Percentiles rank a stretch among this genome's conserved stretches.
These are phyloP conservation scores for Hybognathus amarus DNA, from an alignment of 2,797 vertebrate species.

Conservation along the genomic window DNA sequence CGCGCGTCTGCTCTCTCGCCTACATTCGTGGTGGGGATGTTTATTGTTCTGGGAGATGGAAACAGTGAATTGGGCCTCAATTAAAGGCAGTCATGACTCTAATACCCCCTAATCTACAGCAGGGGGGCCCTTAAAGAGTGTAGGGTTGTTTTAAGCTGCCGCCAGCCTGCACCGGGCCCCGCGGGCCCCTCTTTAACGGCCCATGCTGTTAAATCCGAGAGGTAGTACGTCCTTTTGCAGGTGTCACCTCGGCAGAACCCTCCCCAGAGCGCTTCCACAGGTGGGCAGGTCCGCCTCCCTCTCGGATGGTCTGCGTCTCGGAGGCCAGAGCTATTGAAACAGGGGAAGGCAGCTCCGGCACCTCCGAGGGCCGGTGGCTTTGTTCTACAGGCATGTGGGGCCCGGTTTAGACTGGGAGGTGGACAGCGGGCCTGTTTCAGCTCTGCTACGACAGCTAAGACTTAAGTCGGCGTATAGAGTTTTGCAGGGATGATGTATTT, in stretches of 20 bases:
- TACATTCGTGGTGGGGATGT: constrained; percentile 52
- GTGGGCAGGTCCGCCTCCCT: constrained; percentile 38
- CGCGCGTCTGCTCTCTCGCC: constrained; percentile 24
- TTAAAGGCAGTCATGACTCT: constrained; percentile 62
- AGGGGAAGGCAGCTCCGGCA: constrained; percentile 38
- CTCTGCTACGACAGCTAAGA: constrained; percentile 2
- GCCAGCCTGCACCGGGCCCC: constrained; percentile 45
- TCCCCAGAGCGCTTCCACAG: constrained; percentile 37
- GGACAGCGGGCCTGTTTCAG: constrained; percentile 12
- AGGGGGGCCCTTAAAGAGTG: constrained; percentile 62
- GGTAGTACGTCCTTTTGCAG: constrained; percentile 70
- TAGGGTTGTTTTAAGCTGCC: constrained; percentile 54
- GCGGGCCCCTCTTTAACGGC: constrained; percentile 51
- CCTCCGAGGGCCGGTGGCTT: constrained; percentile 37
- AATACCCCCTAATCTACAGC: constrained; percentile 64
- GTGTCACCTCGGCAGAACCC: constrained; percentile 53
- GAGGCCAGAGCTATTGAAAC: constrained; percentile 43
- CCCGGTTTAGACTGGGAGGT: not conserved
- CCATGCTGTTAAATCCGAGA: constrained; percentile 59
- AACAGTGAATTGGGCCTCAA: constrained; percentile 62
- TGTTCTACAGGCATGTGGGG: constrained; percentile 38
- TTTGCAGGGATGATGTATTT: not conserved
- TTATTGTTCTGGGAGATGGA: constrained; percentile 63
- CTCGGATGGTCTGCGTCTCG: constrained; percentile 32
- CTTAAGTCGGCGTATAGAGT: not conserved